These are phyloP conservation scores for Pangasius larnaudii DNA, from an alignment of 2,797 vertebrate species.

Conservation along the genomic window DNA sequence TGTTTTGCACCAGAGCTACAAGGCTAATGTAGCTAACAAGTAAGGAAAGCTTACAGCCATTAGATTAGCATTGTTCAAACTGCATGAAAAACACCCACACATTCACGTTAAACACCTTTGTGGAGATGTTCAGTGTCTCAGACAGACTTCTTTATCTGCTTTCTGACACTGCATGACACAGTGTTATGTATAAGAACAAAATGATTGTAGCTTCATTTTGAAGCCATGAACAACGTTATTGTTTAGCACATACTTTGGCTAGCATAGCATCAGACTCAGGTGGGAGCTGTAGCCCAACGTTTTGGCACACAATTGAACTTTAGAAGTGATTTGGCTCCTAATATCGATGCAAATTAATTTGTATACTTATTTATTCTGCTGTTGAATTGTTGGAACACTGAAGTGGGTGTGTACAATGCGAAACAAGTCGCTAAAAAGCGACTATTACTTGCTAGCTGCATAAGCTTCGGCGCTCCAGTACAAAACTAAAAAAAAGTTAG, in stretches of 20 bases:
- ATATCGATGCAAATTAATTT: neutral
- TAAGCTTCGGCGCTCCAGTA: neutral
- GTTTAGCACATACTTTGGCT: neutral
- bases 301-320: neutral
- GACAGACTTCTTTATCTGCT: neutral
- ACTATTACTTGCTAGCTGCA: neutral
- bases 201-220: neutral
- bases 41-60: neutral
- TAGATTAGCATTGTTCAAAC: neutral
- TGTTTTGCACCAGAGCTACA: neutral
- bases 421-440: neutral
- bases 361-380: neutral
- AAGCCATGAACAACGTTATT: neutral
- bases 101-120: neutral
- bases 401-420: neutral
- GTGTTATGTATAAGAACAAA: neutral
- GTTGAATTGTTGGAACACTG: neutral
- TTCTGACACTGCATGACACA: neutral
- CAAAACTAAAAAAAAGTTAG: neutral
- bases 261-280: neutral
- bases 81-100: neutral
- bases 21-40: neutral
- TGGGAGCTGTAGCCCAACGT: neutral
- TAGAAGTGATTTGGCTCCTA: neutral
- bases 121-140: neutral